Percentiles rank a stretch among this genome's conserved stretches.
Conservation (phyloP, 2,113 vertebrate species). For the Balaeniceps rex region DNA sequence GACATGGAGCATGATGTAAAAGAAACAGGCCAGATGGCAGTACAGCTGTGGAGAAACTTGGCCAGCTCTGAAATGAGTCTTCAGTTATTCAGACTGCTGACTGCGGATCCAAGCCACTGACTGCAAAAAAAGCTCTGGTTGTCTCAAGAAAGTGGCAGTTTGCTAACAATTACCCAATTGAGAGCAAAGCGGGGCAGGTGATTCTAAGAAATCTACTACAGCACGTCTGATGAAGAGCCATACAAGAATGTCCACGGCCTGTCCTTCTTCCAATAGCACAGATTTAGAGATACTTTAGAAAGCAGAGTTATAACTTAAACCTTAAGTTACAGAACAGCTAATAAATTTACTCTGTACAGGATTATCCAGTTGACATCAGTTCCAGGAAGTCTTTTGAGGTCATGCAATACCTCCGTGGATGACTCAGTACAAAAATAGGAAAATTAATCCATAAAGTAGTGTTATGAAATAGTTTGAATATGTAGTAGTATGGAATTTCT, state of each 20-base stretch:
- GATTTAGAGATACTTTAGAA: neutral
- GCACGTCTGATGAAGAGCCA: neutral
- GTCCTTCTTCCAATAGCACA: neutral
- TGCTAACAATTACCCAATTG: constrained; percentile 9
- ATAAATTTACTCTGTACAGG: neutral
- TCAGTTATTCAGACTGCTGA: neutral
- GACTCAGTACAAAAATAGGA: neutral
- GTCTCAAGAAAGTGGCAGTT: neutral
- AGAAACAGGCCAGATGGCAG: constrained; percentile 53
- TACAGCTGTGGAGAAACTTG: constrained; percentile 48
- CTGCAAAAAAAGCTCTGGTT: neutral
- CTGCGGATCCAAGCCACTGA: neutral
- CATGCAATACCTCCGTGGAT: neutral
- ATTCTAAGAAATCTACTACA: neutral
- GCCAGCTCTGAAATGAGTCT: constrained; percentile 32
- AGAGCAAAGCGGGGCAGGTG: constrained; percentile 21
- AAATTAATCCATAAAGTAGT: neutral
- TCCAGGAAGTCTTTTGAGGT: neutral
- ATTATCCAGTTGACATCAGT: neutral
- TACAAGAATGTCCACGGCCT: neutral
- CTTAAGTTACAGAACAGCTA: neutral
- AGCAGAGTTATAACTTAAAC: neutral
- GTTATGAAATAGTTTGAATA: neutral
- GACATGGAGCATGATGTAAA: constrained; percentile 57
- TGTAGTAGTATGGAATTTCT: neutral